Evolutionary conservation across 2,113 vertebrate genomes (phyloP), one percentile per base, ranked within the genome.

Genomic region (Heterotilapia buettikoferi): DNA sequence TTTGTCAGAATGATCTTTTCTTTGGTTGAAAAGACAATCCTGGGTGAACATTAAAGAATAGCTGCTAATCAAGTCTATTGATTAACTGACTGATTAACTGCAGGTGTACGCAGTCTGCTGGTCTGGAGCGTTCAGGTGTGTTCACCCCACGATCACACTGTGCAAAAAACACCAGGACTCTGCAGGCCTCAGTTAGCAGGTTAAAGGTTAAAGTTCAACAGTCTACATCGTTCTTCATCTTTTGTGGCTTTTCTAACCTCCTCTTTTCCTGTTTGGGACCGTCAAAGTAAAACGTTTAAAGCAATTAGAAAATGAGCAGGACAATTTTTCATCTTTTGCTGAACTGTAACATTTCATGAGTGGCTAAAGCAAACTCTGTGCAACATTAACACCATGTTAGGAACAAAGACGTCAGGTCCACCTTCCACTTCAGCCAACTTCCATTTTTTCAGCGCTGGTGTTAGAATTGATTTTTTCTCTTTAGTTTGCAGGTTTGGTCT

Each of bases 291-390:
- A 68, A 38, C 4, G 2, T 68, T 71, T 43, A 71, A 14, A 24
- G 63, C n/a, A 43, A 71, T 14, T 71, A 21, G 7, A 71, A 71
- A 4, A 24, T 43, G 12, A 43, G 7, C 11, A 21, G 36, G 63
- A 68, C 63, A 71, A 43, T 21, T 43, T 40, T 6, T 9, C 36
- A 40, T 68, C 3, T 3, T 68, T 21, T 68, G 6, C 36, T 38
- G 33, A 68, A 40, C 3, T 0, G 36, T 5, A 40, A 6, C 11
- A 4, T 71, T 14, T 43, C 12, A 0, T 1, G 63, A 40, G 63
- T 40, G 36, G 36, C n/a, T 40, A 14, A 68, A 71, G 5, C 63
- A 9, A 40, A 68, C 4, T 19, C 0, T 9, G 54, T 21, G 63
- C 19, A 14, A 24, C 63, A 40, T 21, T 14, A 21, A 24, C n/a